Evolutionary conservation across 2,888 invertebrate genomes (phyloP).

Genomic region (Sphecodes monilicornis): DNA sequence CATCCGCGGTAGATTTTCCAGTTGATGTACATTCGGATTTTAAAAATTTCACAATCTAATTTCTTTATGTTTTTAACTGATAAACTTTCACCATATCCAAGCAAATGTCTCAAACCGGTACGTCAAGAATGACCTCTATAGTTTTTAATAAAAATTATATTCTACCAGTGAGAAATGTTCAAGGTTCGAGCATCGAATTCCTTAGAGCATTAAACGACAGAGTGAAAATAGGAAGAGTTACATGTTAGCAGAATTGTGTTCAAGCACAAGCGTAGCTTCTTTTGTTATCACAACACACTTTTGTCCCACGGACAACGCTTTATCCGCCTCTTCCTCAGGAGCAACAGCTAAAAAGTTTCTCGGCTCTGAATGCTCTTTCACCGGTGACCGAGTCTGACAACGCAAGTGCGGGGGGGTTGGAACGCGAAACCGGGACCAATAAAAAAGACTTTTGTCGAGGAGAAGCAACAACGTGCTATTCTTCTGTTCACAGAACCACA

Average conservation of each 20-base stretch:
- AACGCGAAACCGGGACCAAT: neutral
- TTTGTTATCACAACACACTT: neutral
- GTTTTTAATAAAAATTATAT: too few species aligned
- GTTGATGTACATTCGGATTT: too few species aligned
- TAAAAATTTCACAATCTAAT: too few species aligned
- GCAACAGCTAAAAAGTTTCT: neutral
- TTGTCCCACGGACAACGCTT: neutral
- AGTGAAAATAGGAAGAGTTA: neutral
- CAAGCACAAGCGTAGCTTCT: neutral
- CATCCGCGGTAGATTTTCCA: too few species aligned
- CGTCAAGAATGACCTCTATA: too few species aligned
- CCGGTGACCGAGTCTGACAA: neutral
- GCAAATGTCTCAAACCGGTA: neutral
- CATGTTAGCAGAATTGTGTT: neutral
- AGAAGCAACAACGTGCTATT: constrained; percentile 62
- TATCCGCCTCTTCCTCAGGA: neutral
- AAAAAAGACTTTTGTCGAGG: neutral
- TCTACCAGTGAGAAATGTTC: too few species aligned
- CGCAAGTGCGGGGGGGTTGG: neutral
- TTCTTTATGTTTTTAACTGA: too few species aligned
- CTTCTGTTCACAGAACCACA: constrained; percentile 87
- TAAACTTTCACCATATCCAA: neutral
- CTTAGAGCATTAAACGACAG: neutral
- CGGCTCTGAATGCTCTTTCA: neutral
- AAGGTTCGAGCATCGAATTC: too few species aligned